A percentile compares a stretch with the other conserved stretches of the same genome.
Evolutionary conservation across 2,113 vertebrate genomes (phyloP).

Genomic region (Oxyura jamaicensis): DNA sequence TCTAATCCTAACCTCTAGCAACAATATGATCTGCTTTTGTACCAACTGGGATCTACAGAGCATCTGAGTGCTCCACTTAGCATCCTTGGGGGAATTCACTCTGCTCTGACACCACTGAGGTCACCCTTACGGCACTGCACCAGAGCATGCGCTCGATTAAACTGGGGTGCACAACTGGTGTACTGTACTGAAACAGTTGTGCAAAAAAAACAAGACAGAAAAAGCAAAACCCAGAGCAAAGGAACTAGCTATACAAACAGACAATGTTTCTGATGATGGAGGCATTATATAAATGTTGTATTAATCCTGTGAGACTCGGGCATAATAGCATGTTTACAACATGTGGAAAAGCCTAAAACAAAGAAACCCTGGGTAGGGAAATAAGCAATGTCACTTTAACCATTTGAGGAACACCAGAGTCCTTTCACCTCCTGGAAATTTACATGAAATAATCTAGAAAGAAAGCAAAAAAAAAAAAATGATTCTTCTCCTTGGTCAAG

Average conservation of each 20-base stretch:
- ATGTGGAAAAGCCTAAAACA: slow-evolving; percentile 33
- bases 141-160: fast-evolving
- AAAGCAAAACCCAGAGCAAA: background rate
- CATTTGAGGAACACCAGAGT: background rate
- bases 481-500: background rate
- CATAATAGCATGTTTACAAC: background rate
- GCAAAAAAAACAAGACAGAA: background rate
- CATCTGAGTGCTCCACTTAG: fast-evolving
- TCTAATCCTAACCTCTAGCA: background rate
- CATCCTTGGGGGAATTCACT: background rate
- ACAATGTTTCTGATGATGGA: slow-evolving; percentile 48
- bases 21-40: background rate
- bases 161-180: background rate
- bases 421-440: background rate
- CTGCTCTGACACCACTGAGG: background rate
- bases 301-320: slow-evolving; percentile 42
- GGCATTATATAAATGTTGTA: background rate
- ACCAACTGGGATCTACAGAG: background rate
- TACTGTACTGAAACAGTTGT: background rate
- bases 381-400: slow-evolving; percentile 33
- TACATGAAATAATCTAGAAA: background rate
- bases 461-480: background rate
- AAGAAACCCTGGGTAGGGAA: slow-evolving; percentile 33
- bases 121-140: background rate
- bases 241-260: background rate